Evolutionary conservation across 92 coral and sea anemone species (phyloP).

Genomic region (Phenganax stokvisi): DNA sequence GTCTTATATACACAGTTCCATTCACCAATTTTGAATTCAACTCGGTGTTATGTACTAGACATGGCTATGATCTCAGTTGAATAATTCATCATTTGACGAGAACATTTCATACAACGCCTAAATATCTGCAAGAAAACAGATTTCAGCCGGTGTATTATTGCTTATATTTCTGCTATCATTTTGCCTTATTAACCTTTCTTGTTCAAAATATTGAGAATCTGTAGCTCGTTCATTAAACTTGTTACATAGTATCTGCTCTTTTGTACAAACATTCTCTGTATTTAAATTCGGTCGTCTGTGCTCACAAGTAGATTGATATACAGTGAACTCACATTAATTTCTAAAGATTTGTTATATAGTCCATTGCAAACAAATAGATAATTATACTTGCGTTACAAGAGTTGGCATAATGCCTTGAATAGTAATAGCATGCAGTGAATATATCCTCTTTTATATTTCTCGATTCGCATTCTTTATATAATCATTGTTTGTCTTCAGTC

Average conservation of each 20-base stretch:
- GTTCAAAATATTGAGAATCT: neutral
- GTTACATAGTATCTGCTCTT: neutral
- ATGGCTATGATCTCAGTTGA: slow-evolving; percentile 29
- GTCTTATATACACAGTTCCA: neutral
- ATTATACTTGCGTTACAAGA: slow-evolving; percentile 8
- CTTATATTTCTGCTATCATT: neutral
- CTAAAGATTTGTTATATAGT: slow-evolving; percentile 4
- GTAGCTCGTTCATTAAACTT: neutral
- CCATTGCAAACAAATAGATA: slow-evolving; percentile 18
- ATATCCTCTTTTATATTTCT: neutral
- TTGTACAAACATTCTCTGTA: slow-evolving; percentile 1
- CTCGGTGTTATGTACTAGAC: slow-evolving; percentile 17
- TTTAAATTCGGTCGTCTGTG: neutral
- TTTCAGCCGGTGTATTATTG: neutral
- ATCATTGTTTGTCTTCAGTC: slow-evolving; percentile 26
- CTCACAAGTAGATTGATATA: neutral
- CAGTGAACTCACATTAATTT: neutral
- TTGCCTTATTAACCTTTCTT: neutral
- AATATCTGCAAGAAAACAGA: neutral
- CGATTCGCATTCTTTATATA: neutral
- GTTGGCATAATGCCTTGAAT: neutral
- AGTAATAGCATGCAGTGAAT: neutral
- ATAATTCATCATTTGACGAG: slow-evolving; percentile 28
- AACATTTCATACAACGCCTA: slow-evolving; percentile 35
- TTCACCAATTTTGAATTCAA: slow-evolving; percentile 2